Evolutionary conservation across 2,888 invertebrate species (phyloP).

Genomic region (Plebejus melissa): DNA sequence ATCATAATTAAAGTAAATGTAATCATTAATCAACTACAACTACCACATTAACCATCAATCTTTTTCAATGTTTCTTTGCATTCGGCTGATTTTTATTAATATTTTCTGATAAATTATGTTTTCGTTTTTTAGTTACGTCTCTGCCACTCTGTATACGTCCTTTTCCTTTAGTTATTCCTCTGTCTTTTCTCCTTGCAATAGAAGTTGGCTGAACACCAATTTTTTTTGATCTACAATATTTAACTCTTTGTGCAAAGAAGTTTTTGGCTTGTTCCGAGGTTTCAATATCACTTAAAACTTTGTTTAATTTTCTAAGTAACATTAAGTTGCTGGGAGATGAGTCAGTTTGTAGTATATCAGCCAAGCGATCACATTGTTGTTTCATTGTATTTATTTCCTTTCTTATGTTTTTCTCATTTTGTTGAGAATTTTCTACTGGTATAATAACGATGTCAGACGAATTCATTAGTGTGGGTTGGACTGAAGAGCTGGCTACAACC

Average conservation of each 20-base stretch:
- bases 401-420: constrained; percentile 7
- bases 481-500: not conserved
- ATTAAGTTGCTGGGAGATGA: not conserved
- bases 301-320: constrained; percentile 1
- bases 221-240: not conserved
- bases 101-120: not conserved
- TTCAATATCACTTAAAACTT: not conserved
- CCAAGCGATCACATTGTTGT: not conserved
- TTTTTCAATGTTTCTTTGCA: not conserved
- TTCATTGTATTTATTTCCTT: not conserved
- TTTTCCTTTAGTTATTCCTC: constrained; percentile 1
- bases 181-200: not conserved
- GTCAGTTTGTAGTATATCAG: constrained; percentile 3
- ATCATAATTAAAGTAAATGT: no score
- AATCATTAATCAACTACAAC: no score
- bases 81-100: constrained; percentile 1
- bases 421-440: not conserved
- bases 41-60: no score
- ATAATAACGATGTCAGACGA: constrained; percentile 1
- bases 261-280: constrained; percentile 8
- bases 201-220: not conserved
- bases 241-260: constrained; percentile 6
- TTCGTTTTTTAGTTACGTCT: constrained; percentile 1
- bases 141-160: constrained; percentile 1
- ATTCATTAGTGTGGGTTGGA: constrained; percentile 8